Conservation (phyloP, 92 coral and sea anemone genomes). For the Anthopleura xanthogrammica region DNA sequence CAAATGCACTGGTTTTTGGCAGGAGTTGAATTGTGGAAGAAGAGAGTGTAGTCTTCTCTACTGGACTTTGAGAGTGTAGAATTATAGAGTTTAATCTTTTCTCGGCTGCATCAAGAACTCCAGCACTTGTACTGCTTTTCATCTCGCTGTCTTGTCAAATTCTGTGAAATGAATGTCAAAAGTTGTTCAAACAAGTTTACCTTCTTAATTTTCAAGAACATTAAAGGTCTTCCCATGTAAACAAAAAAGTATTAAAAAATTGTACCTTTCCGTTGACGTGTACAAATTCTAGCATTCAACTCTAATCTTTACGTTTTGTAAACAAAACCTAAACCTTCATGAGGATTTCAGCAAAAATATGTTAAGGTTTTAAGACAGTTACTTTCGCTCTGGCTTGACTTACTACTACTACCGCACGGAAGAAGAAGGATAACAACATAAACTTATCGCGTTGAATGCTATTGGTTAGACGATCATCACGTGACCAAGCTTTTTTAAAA, state of each 20-base stretch:
- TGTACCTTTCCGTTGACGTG: background rate
- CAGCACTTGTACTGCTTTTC: background rate
- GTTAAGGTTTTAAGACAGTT: background rate
- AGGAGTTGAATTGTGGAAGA: background rate
- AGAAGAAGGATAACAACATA: background rate
- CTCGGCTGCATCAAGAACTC: background rate
- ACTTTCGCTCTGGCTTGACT: background rate
- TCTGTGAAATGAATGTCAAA: background rate
- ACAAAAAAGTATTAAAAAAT: background rate
- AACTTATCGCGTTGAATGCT: background rate
- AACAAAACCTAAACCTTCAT: background rate
- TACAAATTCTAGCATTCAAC: background rate
- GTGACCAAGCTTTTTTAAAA: conserved; percentile 21
- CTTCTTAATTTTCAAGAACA: conserved; percentile 4
- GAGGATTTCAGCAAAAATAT: background rate
- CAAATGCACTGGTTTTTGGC: background rate
- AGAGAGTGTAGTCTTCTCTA: background rate
- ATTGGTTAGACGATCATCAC: conserved; percentile 19
- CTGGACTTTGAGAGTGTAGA: background rate
- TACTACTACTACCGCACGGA: background rate
- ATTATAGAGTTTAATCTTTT: background rate
- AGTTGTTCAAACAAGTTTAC: background rate
- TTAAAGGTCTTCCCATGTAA: background rate
- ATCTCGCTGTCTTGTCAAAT: background rate
- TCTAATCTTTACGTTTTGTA: background rate